Evolutionary conservation across 2,797 vertebrate species (phyloP).

Genomic region (Tapirus indicus): DNA sequence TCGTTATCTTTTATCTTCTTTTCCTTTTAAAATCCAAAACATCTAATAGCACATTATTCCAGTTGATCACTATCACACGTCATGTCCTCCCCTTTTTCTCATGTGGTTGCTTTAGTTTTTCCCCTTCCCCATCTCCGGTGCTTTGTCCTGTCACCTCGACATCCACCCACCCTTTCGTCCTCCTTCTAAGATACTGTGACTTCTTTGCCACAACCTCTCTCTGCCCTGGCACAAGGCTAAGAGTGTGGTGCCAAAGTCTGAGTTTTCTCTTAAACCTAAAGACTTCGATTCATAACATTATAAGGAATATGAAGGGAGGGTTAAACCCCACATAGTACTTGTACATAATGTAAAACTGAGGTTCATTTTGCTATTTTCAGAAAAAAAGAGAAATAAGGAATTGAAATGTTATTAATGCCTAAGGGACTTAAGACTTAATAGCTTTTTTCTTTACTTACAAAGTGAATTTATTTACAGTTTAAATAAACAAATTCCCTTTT

Average conservation of each 20-base stretch:
- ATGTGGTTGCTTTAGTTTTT: rapidly evolving
- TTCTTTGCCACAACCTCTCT: neutral
- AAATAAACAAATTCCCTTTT: neutral
- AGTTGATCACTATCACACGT: rapidly evolving
- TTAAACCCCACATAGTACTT: rapidly evolving
- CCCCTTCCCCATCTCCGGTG: neutral
- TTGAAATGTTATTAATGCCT: neutral
- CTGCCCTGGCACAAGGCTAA: neutral
- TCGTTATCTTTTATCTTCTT: neutral
- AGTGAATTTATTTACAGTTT: conserved; percentile 35
- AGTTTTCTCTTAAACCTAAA: neutral
- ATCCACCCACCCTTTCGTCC: rapidly evolving
- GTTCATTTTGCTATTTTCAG: neutral
- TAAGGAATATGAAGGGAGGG: neutral
- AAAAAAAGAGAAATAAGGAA: neutral
- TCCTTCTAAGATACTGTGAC: neutral
- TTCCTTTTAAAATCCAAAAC: neutral
- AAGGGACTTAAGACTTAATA: neutral
- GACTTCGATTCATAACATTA: rapidly evolving
- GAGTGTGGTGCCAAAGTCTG: rapidly evolving
- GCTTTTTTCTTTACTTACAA: neutral
- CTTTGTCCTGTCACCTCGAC: neutral
- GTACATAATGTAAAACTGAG: neutral
- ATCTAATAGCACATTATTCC: rapidly evolving
- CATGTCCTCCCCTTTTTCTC: rapidly evolving